Conservation (phyloP, 2,888 invertebrate species). For the Ceraclea dissimilis region DNA sequence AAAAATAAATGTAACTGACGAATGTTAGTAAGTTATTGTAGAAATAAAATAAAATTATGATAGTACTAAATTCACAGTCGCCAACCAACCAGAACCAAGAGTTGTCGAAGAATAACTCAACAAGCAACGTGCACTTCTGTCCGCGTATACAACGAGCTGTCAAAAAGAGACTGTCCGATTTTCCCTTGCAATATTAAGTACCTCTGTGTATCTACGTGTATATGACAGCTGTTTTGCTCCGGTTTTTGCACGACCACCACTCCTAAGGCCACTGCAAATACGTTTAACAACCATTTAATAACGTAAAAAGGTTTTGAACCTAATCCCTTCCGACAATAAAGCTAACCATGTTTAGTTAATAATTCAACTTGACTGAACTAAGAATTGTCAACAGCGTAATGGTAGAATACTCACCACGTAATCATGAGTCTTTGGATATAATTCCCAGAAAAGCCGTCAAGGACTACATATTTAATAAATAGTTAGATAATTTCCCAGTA, state of each 20-base stretch:
- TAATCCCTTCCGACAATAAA: background rate
- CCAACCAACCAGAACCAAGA: conserved; percentile 10
- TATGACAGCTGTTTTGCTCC: conserved; percentile 13
- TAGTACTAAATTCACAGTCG: background rate
- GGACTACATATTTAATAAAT: no score
- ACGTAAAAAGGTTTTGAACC: background rate
- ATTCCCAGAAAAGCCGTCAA: no score
- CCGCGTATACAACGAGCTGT: conserved; percentile 16
- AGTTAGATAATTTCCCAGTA: no score
- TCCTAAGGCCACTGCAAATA: background rate
- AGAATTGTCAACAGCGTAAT: no score
- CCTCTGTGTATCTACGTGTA: background rate
- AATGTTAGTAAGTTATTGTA: background rate
- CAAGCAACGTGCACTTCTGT: conserved; percentile 7
- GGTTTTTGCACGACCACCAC: conserved; percentile 13
- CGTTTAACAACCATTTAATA: background rate
- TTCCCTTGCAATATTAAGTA: conserved; percentile 6
- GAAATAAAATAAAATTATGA: background rate
- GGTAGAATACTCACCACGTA: no score
- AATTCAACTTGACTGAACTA: no score
- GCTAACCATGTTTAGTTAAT: no score
- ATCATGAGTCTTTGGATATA: no score
- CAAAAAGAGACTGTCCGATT: conserved; percentile 24
- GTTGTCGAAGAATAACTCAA: conserved; percentile 4
- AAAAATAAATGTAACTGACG: background rate